Evolutionary conservation across 1,140 invertebrate species (phyloP).

Genomic region (Mizuhopecten yessoensis): DNA sequence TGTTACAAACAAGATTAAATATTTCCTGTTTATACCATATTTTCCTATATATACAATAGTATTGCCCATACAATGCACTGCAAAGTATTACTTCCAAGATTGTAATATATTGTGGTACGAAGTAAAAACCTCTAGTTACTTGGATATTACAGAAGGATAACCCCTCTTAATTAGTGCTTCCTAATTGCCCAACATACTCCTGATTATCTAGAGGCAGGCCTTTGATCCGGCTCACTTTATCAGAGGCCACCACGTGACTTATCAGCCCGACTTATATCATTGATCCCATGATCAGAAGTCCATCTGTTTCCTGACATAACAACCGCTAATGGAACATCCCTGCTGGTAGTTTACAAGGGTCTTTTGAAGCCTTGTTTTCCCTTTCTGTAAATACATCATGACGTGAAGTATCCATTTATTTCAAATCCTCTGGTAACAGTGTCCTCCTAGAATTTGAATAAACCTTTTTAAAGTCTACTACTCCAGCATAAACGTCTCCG

Average conservation of each 20-base stretch:
- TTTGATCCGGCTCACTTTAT: background rate
- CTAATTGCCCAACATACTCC: too few relatives aligned
- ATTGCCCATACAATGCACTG: too few relatives aligned
- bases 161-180: too few relatives aligned
- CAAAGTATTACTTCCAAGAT: too few relatives aligned
- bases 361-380: background rate
- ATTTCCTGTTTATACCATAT: too few relatives aligned
- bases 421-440: background rate
- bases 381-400: background rate
- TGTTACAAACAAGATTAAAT: too few relatives aligned
- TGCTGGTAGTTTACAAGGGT: background rate
- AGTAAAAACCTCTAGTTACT: too few relatives aligned
- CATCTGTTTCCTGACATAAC: background rate
- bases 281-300: conserved; percentile 13
- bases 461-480: background rate
- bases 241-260: background rate
- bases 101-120: too few relatives aligned
- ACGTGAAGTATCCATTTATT: background rate
- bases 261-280: background rate
- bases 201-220: background rate
- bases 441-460: background rate
- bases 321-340: background rate
- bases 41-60: too few relatives aligned
- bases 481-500: background rate
- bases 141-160: background rate